phyloP scores from a whole-genome alignment of 2,113 vertebrate species.

The Argyrosomus japonicus region DNA sequence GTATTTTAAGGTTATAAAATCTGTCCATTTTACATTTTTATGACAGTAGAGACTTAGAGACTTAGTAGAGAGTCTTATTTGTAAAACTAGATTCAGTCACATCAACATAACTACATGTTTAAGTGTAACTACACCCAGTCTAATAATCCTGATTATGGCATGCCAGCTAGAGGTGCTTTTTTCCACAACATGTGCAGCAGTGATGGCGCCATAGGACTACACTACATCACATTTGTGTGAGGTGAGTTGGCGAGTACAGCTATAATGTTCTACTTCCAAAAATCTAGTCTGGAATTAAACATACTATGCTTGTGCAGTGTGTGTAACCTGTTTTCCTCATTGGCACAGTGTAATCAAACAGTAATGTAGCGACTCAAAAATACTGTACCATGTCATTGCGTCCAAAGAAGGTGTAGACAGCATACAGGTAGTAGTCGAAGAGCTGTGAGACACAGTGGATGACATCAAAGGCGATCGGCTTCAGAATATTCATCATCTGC shows the following conservation, averaged over 20 bases:
- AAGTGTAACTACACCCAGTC: neutral
- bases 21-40: neutral
- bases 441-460: slow-evolving; percentile 99
- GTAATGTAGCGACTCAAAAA: neutral
- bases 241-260: neutral
- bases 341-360: neutral
- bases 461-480: slow-evolving; percentile 98
- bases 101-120: neutral
- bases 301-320: neutral
- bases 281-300: neutral
- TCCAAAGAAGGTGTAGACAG: slow-evolving; percentile 97
- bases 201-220: neutral
- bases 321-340: neutral
- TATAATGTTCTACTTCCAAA: neutral
- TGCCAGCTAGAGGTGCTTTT: neutral
- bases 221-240: neutral
- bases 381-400: slow-evolving; percentile 93
- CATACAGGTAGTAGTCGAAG: slow-evolving; percentile 98
- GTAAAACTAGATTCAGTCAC: neutral
- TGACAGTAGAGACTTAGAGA: neutral
- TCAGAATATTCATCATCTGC: slow-evolving; percentile 99
- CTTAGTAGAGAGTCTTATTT: neutral
- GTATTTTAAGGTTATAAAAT: too few species aligned
- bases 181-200: neutral
- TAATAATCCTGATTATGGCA: neutral